Conservation (phyloP, 2,797 vertebrate species). For the Microctenopoma steveboyesi region DNA sequence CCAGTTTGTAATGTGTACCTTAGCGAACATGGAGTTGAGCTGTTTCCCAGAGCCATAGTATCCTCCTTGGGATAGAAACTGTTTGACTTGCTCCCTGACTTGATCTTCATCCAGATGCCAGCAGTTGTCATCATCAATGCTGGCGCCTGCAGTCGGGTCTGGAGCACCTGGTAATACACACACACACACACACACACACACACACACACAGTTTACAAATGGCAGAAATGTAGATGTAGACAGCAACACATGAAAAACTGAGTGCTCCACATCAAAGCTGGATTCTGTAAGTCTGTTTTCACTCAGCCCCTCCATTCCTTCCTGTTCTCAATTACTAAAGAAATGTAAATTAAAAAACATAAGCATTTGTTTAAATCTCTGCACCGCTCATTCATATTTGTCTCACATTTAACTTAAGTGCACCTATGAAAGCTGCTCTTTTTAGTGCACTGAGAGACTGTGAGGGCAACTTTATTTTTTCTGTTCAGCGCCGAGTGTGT, state of each 20-base stretch:
- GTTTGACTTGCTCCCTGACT: conserved; percentile 96
- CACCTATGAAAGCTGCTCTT: conserved; percentile 15
- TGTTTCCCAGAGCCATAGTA: conserved; percentile 98
- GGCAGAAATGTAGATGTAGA: neutral
- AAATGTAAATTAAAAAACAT: neutral
- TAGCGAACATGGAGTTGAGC: conserved; percentile 98
- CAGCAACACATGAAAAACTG: neutral
- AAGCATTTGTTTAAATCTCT: conserved; percentile 8
- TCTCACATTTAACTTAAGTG: conserved; percentile 28
- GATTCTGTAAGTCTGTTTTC: conserved; percentile 27
- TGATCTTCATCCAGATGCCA: conserved; percentile 99
- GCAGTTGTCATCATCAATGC: conserved; percentile 97
- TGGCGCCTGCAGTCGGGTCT: conserved; percentile 96
- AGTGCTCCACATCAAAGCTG: conserved; percentile 33
- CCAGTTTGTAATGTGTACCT: conserved; percentile 56
- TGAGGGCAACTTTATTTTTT: conserved; percentile 45
- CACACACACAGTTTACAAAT: no score
- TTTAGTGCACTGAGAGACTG: conserved; percentile 30
- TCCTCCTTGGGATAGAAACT: conserved; percentile 96
- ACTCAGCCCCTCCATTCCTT: conserved; percentile 13
- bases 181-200: conserved; percentile 17
- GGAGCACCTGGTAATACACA: conserved; percentile 87
- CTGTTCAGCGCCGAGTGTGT: conserved; percentile 12
- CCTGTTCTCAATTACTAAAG: conserved; percentile 18
- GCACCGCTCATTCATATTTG: conserved; percentile 11